A percentile compares a stretch with the other conserved stretches of the same genome.
Conservation (phyloP, 2,113 vertebrate genomes). For the Poecilia latipinna region DNA sequence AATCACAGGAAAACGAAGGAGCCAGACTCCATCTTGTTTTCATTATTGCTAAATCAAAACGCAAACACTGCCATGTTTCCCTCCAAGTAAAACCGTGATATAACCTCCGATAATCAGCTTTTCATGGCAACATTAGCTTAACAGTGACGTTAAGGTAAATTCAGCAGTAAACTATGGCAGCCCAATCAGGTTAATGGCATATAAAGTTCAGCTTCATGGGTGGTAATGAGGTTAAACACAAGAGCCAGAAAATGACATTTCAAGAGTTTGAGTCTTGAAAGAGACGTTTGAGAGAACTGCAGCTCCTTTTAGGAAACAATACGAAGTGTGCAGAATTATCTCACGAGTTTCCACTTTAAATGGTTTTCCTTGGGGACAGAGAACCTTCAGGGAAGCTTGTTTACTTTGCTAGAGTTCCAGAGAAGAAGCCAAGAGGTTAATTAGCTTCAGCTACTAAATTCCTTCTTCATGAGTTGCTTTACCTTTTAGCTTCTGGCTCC, state of each 20-base stretch:
- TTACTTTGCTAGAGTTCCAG: not conserved
- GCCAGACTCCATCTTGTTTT: conserved; percentile 30
- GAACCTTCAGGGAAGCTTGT: not conserved
- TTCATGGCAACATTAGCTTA: conserved; percentile 29
- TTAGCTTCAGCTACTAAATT: not conserved
- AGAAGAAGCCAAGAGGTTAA: not conserved
- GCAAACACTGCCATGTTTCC: conserved; percentile 43
- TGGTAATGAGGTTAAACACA: not conserved
- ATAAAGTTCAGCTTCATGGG: conserved; percentile 2
- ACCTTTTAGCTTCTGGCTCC: not conserved
- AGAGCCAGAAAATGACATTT: not conserved
- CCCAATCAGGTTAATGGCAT: conserved; percentile 18
- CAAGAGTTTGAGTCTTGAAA: not conserved
- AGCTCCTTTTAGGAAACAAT: not conserved
- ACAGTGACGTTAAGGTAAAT: conserved; percentile 19
- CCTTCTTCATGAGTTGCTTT: not conserved
- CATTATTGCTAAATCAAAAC: conserved; percentile 55
- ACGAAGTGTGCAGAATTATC: not conserved
- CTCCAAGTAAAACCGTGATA: conserved; percentile 18
- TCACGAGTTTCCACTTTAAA: not conserved
- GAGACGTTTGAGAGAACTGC: not conserved
- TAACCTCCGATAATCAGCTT: conserved; percentile 44
- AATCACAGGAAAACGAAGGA: conserved; percentile 4
- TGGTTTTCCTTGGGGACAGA: not conserved
- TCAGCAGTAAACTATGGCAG: conserved; percentile 9